Percentiles rank a stretch among this genome's conserved stretches.
Conservation (phyloP, 2,797 vertebrate species). For the Microctenopoma stevenorrisi region DNA sequence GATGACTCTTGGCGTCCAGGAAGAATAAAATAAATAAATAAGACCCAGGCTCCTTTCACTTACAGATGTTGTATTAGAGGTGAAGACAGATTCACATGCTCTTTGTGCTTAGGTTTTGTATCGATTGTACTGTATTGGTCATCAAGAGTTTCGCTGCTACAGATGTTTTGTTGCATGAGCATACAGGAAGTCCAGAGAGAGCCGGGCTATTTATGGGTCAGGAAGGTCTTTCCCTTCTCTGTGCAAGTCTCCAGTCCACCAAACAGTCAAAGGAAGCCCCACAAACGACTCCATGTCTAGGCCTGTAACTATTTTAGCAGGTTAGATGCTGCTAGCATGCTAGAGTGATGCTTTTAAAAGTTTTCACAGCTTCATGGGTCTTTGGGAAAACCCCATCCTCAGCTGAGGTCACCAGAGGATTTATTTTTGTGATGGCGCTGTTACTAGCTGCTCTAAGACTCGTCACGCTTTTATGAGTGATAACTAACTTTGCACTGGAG, state of each 20-base stretch:
- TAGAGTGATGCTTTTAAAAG: slow-evolving; percentile 44
- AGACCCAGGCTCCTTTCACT: too few relatives aligned
- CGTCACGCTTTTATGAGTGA: neutral
- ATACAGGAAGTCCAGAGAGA: slow-evolving; percentile 67
- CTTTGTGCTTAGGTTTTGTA: too few relatives aligned
- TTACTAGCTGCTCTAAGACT: slow-evolving; percentile 7
- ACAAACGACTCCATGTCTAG: slow-evolving; percentile 69
- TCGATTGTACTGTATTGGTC: slow-evolving; percentile 8
- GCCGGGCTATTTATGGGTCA: slow-evolving; percentile 72
- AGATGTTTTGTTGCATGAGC: slow-evolving; percentile 32
- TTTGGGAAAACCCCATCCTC: slow-evolving; percentile 59
- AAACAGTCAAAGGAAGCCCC: slow-evolving; percentile 61
- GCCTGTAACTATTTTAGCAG: slow-evolving; percentile 59
- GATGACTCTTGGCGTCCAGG: too few relatives aligned
- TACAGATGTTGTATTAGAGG: too few relatives aligned
- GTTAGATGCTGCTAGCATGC: slow-evolving; percentile 24
- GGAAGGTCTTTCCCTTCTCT: slow-evolving; percentile 66
- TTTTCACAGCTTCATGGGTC: slow-evolving; percentile 34
- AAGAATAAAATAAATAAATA: too few relatives aligned
- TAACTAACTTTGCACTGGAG: slow-evolving; percentile 9
- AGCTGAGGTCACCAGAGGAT: slow-evolving; percentile 42
- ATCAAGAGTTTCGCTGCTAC: slow-evolving; percentile 14
- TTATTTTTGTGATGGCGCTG: slow-evolving; percentile 27
- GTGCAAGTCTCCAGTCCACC: slow-evolving; percentile 40
- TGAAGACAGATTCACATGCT: too few relatives aligned